phyloP scores from a whole-genome alignment of 23 tunicate genomes.

The Phallusia fumigata region DNA sequence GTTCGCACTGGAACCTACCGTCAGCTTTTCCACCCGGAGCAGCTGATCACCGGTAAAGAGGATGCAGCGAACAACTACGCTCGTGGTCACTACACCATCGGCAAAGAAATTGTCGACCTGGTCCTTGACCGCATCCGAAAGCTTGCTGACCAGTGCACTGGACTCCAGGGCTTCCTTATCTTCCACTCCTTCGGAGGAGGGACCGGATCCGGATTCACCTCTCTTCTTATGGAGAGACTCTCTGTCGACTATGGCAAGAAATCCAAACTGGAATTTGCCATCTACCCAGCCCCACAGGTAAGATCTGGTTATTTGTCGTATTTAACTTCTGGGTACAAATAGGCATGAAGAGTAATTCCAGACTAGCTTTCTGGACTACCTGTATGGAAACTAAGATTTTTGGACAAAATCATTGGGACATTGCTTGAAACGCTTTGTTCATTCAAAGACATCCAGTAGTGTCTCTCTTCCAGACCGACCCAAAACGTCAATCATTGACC shows the following conservation, averaged over 20 bases:
- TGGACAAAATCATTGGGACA: too few species aligned
- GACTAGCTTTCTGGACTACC: too few species aligned
- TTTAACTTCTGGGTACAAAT: too few species aligned
- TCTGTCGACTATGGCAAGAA: constrained; percentile 99
- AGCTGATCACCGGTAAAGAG: constrained; percentile 96
- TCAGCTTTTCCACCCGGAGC: constrained; percentile 97
- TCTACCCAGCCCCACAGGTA: constrained; percentile 98
- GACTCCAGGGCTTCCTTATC: constrained; percentile 93
- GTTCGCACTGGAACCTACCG: constrained; percentile 96
- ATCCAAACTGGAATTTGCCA: constrained; percentile 93
- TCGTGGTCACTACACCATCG: constrained; percentile 97
- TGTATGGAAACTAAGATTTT: too few species aligned
- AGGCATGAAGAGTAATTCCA: too few species aligned
- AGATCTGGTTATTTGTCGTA: neutral
- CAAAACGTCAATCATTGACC: too few species aligned
- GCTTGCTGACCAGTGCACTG: constrained; percentile 97
- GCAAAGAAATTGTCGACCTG: constrained; percentile 92
- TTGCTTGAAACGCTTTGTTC: too few species aligned
- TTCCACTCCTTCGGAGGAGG: constrained; percentile 98
- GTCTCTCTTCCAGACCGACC: too few species aligned
- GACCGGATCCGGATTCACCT: constrained; percentile 96
- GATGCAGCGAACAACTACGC: constrained; percentile 99
- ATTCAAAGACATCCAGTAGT: too few species aligned
- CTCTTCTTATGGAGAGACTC: constrained; percentile 89
- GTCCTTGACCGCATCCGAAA: constrained; percentile 93